Evolutionary conservation across 1,140 invertebrate species (phyloP).

Genomic region (Bombus turneri): DNA sequence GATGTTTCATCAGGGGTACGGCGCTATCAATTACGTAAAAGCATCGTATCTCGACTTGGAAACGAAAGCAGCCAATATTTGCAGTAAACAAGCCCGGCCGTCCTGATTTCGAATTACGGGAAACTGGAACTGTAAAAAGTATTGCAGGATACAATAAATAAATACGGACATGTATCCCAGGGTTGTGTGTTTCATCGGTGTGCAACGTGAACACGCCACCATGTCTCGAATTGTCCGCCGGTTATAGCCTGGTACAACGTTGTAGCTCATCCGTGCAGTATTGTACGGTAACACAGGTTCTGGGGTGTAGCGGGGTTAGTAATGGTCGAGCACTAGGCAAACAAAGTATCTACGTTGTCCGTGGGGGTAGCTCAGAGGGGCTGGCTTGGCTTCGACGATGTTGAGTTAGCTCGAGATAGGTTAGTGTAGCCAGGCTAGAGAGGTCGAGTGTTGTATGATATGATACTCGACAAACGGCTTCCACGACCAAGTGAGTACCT

Average conservation of each 20-base stretch:
- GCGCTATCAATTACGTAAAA: slow-evolving; percentile 50
- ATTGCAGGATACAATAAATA: slow-evolving; percentile 55
- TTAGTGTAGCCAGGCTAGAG: slow-evolving; percentile 57
- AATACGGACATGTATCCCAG: slow-evolving; percentile 34
- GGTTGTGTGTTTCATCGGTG: neutral
- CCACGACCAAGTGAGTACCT: slow-evolving; percentile 61
- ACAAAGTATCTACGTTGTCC: slow-evolving; percentile 69
- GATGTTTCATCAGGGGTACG: slow-evolving; percentile 14
- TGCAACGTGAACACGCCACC: neutral
- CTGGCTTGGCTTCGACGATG: slow-evolving; percentile 60
- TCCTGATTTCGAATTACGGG: slow-evolving; percentile 53
- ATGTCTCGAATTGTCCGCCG: neutral
- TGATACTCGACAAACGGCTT: slow-evolving; percentile 73
- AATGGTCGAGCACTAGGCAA: slow-evolving; percentile 72
- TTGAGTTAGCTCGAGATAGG: slow-evolving; percentile 69
- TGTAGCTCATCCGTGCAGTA: slow-evolving; percentile 56
- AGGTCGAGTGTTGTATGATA: slow-evolving; percentile 74
- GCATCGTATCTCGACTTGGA: slow-evolving; percentile 6
- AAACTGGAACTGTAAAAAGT: slow-evolving; percentile 37
- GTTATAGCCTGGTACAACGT: neutral
- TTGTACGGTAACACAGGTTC: slow-evolving; percentile 59
- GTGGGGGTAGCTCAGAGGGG: slow-evolving; percentile 49
- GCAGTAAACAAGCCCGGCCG: slow-evolving; percentile 40
- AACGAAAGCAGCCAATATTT: slow-evolving; percentile 47
- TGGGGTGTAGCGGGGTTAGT: slow-evolving; percentile 63